A percentile compares a stretch with the other conserved stretches of the same genome.
phyloP scores from a whole-genome alignment of 2,113 vertebrate species.

The Platichthys flesus region DNA sequence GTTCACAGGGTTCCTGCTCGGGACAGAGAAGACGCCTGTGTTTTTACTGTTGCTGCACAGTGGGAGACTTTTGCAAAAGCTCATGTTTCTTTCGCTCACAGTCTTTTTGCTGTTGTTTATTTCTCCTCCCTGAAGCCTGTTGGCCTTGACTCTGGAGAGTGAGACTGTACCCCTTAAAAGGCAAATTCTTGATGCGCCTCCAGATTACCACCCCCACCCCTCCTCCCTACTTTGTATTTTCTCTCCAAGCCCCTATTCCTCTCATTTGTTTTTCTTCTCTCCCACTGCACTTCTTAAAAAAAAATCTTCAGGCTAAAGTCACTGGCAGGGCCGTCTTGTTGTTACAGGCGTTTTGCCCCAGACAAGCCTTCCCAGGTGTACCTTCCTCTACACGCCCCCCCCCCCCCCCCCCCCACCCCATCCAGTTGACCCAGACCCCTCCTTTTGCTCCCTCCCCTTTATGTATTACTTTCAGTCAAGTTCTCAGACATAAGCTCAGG shows the following conservation, averaged over 20 bases:
- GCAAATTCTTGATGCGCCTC: slow-evolving; percentile 81
- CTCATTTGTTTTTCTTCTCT: slow-evolving; percentile 17
- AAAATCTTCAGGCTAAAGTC: slow-evolving; percentile 12
- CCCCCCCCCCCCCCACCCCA: not conserved
- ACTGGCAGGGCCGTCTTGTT: slow-evolving; percentile 19
- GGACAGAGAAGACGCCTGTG: not conserved
- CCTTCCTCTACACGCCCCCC: too few species aligned
- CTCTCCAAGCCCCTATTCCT: slow-evolving; percentile 36
- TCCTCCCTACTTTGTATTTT: slow-evolving; percentile 46
- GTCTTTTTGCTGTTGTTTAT: slow-evolving; percentile 63
- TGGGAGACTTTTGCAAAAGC: not conserved
- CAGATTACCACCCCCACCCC: slow-evolving; percentile 46
- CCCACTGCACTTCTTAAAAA: not conserved
- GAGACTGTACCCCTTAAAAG: slow-evolving; percentile 81
- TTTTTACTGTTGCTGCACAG: not conserved
- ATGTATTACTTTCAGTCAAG: slow-evolving; percentile 19
- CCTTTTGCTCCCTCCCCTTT: slow-evolving; percentile 7
- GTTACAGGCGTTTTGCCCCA: slow-evolving; percentile 47
- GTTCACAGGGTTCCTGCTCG: not conserved
- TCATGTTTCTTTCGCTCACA: not conserved
- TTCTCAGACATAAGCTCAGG: slow-evolving; percentile 72
- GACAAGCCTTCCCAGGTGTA: slow-evolving; percentile 58
- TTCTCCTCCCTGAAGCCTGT: slow-evolving; percentile 41
- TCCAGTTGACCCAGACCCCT: slow-evolving; percentile 13
- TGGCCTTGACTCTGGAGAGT: slow-evolving; percentile 47